Conservation (phyloP, 1,140 invertebrate genomes). For the Adoxophyes honmai region DNA sequence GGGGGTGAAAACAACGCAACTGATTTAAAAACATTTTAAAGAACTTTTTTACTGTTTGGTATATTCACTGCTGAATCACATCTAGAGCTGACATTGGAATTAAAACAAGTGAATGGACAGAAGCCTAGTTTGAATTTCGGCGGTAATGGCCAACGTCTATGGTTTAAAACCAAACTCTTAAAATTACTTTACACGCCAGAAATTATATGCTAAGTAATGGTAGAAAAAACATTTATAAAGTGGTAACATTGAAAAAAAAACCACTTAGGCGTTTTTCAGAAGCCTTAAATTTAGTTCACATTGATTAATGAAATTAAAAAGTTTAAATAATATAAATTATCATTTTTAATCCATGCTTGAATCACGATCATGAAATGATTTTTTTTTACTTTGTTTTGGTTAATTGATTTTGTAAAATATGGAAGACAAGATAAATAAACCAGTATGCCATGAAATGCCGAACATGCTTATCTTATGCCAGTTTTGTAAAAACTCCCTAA, state of each 20-base stretch:
- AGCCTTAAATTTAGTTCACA: background rate
- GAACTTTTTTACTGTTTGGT: slow-evolving; percentile 1
- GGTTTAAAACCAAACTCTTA: background rate
- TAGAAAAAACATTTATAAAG: slow-evolving; percentile 3
- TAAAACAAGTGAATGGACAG: slow-evolving; percentile 20
- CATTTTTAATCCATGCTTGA: too few relatives aligned
- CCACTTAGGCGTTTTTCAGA: background rate
- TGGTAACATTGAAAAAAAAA: slow-evolving; percentile 18
- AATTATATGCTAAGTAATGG: background rate
- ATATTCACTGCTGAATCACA: background rate
- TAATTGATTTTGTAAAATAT: too few relatives aligned
- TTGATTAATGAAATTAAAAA: too few relatives aligned
- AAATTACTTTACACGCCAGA: background rate
- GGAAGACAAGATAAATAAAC: too few relatives aligned
- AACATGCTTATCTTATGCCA: too few relatives aligned
- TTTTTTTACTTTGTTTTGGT: too few relatives aligned
- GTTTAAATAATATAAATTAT: too few relatives aligned
- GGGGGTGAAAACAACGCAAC: slow-evolving; percentile 22
- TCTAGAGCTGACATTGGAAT: slow-evolving; percentile 10
- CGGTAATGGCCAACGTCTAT: slow-evolving; percentile 14
- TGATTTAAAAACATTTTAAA: slow-evolving; percentile 29
- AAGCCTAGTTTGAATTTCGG: slow-evolving; percentile 24
- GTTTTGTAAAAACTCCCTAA: background rate
- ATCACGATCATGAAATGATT: too few relatives aligned
- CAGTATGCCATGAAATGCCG: too few relatives aligned